A percentile compares a stretch with the other conserved stretches of the same genome.
Evolutionary conservation across 1,140 invertebrate species (phyloP).

Genomic region (Thrips palmi): DNA sequence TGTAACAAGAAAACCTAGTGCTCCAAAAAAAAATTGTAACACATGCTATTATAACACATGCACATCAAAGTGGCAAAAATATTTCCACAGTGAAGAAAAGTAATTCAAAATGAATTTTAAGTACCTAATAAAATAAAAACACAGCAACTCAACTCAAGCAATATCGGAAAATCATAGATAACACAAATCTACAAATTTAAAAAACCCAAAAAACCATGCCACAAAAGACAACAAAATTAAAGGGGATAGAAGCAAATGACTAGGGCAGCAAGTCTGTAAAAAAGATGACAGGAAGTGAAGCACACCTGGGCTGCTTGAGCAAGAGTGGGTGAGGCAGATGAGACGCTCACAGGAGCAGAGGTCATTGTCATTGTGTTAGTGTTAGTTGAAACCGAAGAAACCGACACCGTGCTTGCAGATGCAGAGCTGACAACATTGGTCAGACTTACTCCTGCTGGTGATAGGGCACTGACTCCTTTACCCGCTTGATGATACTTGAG

Average conservation of each 20-base stretch:
- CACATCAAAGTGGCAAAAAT: too few relatives aligned
- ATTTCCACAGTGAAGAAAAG: too few relatives aligned
- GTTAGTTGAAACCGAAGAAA: too few relatives aligned
- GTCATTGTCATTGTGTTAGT: too few relatives aligned
- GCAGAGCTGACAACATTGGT: too few relatives aligned
- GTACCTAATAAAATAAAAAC: constrained; percentile 15
- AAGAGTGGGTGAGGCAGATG: constrained; percentile 34
- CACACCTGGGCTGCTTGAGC: constrained; percentile 49
- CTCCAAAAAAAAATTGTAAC: constrained; percentile 4
- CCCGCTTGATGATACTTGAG: constrained; percentile 40
- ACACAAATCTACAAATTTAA: constrained; percentile 13
- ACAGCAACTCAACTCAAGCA: constrained; percentile 12
- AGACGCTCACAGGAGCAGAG: too few relatives aligned
- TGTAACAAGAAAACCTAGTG: too few relatives aligned
- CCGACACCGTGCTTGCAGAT: too few relatives aligned
- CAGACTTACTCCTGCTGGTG: too few relatives aligned
- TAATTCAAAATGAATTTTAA: constrained; percentile 7
- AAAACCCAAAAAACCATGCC: constrained; percentile 7
- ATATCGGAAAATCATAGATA: constrained; percentile 10
- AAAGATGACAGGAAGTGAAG: constrained; percentile 28
- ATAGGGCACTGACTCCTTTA: constrained; percentile 30
- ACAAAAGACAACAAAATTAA: constrained; percentile 12
- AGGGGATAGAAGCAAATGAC: too few relatives aligned
- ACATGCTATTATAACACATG: constrained; percentile 4
- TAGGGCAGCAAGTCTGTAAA: too few relatives aligned